These are phyloP conservation scores for Dicycla oo DNA, from an alignment of 2,888 invertebrate species.

Conservation along the genomic window DNA sequence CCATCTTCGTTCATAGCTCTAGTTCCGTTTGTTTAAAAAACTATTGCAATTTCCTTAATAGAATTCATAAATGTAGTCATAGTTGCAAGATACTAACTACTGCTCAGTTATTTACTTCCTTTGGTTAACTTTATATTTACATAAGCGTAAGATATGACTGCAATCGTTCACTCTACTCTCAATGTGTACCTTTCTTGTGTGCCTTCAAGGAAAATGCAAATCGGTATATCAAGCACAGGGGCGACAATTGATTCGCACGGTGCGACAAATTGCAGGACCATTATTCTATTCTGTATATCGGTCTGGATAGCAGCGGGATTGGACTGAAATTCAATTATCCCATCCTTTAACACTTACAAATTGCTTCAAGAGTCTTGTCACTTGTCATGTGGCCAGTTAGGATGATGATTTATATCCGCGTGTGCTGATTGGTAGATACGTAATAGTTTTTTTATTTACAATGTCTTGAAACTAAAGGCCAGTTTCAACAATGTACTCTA, in stretches of 20 bases:
- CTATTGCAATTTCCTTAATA: conserved; percentile 40
- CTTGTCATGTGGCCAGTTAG: conserved; percentile 52
- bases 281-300: conserved; percentile 78
- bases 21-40: neutral
- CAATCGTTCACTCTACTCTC: conserved; percentile 30
- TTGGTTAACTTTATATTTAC: conserved; percentile 39
- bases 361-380: conserved; percentile 48
- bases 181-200: conserved; percentile 25
- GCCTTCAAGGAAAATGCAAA: conserved; percentile 38
- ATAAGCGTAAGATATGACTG: conserved; percentile 33
- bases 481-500: conserved; percentile 5
- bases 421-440: conserved; percentile 26
- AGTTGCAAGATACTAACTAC: conserved; percentile 36
- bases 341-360: conserved; percentile 59
- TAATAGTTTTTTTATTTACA: conserved; percentile 14
- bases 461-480: conserved; percentile 3
- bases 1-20: neutral
- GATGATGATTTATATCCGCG: conserved; percentile 63
- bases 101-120: conserved; percentile 46
- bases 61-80: conserved; percentile 28
- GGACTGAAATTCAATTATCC: conserved; percentile 63
- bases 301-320: conserved; percentile 55
- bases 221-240: conserved; percentile 40
- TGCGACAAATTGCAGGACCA: conserved; percentile 70
- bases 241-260: conserved; percentile 56